Base-by-base conservation (phyloP, 2,888 invertebrate genomes). In the Pristionchus fissidentatus region DNA sequence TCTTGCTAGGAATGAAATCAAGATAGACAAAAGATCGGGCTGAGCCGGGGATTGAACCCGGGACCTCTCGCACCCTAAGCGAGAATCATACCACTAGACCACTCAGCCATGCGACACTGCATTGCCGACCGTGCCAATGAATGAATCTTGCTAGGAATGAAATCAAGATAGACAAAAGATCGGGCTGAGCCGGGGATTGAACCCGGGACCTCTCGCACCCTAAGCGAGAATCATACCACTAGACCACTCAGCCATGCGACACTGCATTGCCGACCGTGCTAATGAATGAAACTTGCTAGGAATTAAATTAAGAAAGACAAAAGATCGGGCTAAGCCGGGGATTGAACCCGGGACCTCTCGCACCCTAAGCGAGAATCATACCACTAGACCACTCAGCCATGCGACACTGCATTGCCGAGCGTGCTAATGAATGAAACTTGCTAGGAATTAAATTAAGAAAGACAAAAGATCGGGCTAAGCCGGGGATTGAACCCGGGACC, bases 61-160 rank as follows among this genome's bases (percentile, higher is more conserved):
- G 89, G 89, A 89, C 89, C 89, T 89, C 89, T 90, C 89, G 89
- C 89, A 89, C 89, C 89, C 89, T 85, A 89, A 89, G 89, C 89
- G 89, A 90, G 89, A 90, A 89, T 89, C 89, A 89, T 89, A 87
- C 89, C 89, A 87, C 89, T 89, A 89, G 89, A 89, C n/a, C n/a
- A n/a, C n/a, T n/a, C n/a, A n/a, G n/a, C n/a, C n/a, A n/a, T n/a
- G n/a, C n/a, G n/a, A n/a, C n/a, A n/a, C n/a, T n/a, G n/a, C n/a
- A n/a, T n/a, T n/a, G n/a, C n/a, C n/a, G n/a, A n/a, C n/a, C n/a
- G n/a, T n/a, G n/a, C n/a, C n/a, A n/a, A n/a, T n/a, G n/a, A n/a
- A n/a, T n/a, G n/a, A n/a, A n/a, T n/a, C n/a, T n/a, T n/a, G n/a
- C n/a, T n/a, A n/a, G n/a, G n/a, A n/a, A n/a, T n/a, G n/a, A n/a